These are phyloP conservation scores for Drosophila nigrodunni DNA, from an alignment of 1,140 invertebrate genomes.

Conservation along the genomic window DNA sequence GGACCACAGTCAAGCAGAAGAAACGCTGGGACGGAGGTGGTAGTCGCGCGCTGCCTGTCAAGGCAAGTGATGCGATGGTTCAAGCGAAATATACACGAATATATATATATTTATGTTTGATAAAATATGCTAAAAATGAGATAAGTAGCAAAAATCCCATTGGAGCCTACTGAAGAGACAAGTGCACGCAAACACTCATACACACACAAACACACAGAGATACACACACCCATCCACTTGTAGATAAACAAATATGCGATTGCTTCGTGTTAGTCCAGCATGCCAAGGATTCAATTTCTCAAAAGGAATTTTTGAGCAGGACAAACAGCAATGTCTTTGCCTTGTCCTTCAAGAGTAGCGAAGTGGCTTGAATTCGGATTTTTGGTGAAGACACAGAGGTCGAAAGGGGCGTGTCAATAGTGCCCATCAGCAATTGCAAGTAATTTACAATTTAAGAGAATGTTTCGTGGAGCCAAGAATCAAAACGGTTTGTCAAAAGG, in stretches of 20 bases:
- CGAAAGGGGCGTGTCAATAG: constrained; percentile 39
- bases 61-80: constrained; percentile 10
- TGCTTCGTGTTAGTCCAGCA: constrained; percentile 53
- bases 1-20: constrained; percentile 23
- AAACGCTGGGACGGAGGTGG: constrained; percentile 1
- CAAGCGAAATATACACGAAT: constrained; percentile 52
- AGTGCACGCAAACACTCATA: constrained; percentile 46
- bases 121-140: constrained; percentile 81
- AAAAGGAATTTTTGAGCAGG: constrained; percentile 75
- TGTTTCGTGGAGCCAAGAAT: constrained; percentile 57
- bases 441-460: constrained; percentile 75
- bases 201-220: constrained; percentile 27
- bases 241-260: constrained; percentile 63
- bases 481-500: constrained; percentile 10
- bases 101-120: constrained; percentile 67
- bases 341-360: not conserved
- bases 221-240: constrained; percentile 24
- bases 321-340: constrained; percentile 29
- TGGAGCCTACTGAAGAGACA: constrained; percentile 59
- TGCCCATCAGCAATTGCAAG: constrained; percentile 53
- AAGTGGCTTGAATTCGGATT: not conserved
- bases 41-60: constrained; percentile 6
- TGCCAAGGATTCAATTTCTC: constrained; percentile 75
- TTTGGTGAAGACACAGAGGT: not conserved
- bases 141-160: constrained; percentile 78